Evolutionary conservation across 2,113 vertebrate genomes (phyloP).

Genomic region (Clinocottus analis): DNA sequence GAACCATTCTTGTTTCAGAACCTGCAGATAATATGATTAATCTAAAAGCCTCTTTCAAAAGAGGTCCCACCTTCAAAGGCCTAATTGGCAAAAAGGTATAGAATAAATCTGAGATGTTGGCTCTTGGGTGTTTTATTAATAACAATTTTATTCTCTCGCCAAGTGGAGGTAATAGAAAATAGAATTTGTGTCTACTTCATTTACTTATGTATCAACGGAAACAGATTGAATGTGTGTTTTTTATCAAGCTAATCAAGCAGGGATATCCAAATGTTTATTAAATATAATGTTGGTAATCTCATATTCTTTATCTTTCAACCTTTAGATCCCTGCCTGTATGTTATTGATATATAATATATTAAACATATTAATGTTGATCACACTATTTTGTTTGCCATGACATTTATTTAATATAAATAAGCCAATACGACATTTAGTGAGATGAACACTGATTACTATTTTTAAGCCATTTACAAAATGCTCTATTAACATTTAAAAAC

Average conservation of each 20-base stretch:
- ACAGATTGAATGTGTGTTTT: conserved; percentile 48
- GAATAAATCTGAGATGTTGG: conserved; percentile 85
- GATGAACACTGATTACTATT: conserved; percentile 65
- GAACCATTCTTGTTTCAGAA: conserved; percentile 96
- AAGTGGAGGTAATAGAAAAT: conserved; percentile 74
- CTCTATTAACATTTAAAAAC: conserved; percentile 84
- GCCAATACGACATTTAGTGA: conserved; percentile 56
- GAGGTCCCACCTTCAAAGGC: conserved; percentile 90
- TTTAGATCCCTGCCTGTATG: conserved; percentile 65
- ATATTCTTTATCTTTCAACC: conserved; percentile 68
- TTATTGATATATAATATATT: conserved; percentile 62
- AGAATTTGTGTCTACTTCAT: conserved; percentile 76
- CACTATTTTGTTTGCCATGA: conserved; percentile 56
- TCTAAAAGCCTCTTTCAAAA: conserved; percentile 99
- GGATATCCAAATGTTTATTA: conserved; percentile 57
- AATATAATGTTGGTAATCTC: conserved; percentile 65
- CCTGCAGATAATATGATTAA: conserved; percentile 99
- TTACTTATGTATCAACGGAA: conserved; percentile 70
- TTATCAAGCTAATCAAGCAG: conserved; percentile 56
- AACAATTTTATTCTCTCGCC: conserved; percentile 72
- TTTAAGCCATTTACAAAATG: conserved; percentile 78
- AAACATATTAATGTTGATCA: conserved; percentile 69
- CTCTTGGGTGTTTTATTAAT: conserved; percentile 77
- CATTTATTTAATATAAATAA: conserved; percentile 80
- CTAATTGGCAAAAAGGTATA: conserved; percentile 92